phyloP scores from a whole-genome alignment of 2,113 vertebrate species.

The Micronycteris hirsuta region DNA sequence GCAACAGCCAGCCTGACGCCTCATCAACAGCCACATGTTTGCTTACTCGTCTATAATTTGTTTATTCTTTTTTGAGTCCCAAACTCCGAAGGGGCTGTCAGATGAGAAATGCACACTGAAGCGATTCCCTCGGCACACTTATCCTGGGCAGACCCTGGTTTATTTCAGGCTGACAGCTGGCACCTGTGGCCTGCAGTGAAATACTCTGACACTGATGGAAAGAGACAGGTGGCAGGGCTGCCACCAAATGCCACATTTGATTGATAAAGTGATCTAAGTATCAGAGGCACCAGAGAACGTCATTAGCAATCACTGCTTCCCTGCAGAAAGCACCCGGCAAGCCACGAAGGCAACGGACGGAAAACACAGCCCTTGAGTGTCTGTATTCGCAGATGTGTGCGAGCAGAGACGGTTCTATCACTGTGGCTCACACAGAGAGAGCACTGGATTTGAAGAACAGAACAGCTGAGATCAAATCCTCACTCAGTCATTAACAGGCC shows the following conservation, averaged over 20 bases:
- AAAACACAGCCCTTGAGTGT: not conserved
- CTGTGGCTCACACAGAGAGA: not conserved
- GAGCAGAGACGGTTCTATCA: not conserved
- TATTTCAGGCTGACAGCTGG: slow-evolving; percentile 81
- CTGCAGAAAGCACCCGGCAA: not conserved
- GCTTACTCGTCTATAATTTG: slow-evolving; percentile 70
- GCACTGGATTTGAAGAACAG: too few species aligned
- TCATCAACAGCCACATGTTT: slow-evolving; percentile 35
- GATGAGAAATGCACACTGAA: slow-evolving; percentile 62
- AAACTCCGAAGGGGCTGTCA: slow-evolving; percentile 58
- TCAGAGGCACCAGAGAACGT: slow-evolving; percentile 61
- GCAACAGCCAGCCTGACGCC: slow-evolving; percentile 10
- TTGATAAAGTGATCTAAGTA: slow-evolving; percentile 80
- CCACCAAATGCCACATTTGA: slow-evolving; percentile 81
- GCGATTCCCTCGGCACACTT: slow-evolving; percentile 43
- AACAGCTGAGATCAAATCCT: not conserved
- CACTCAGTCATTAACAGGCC: not conserved
- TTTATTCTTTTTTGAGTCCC: slow-evolving; percentile 70
- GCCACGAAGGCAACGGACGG: not conserved
- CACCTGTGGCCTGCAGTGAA: slow-evolving; percentile 73
- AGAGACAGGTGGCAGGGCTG: slow-evolving; percentile 87
- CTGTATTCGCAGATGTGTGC: not conserved
- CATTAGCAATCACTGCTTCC: slow-evolving; percentile 60
- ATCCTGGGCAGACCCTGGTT: slow-evolving; percentile 75
- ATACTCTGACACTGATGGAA: slow-evolving; percentile 84